Conservation (phyloP, 2,888 invertebrate species). For the Salpingus planirostris region DNA sequence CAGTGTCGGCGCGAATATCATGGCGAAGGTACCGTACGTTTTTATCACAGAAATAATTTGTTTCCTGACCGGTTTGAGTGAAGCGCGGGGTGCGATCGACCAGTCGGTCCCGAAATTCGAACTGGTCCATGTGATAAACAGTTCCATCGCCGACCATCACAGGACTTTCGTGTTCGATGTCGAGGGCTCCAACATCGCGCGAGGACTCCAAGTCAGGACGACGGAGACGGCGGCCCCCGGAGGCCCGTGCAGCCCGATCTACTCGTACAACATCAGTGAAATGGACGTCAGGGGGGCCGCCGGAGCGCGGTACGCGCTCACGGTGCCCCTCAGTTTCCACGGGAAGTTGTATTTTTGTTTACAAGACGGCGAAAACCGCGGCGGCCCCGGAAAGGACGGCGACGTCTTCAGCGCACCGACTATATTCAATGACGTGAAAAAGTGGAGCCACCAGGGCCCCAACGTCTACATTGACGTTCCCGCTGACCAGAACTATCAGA, state of each 20-base stretch:
- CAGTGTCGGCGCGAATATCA: slow-evolving; percentile 35
- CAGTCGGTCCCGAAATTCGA: slow-evolving; percentile 23
- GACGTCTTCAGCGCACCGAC: slow-evolving; percentile 30
- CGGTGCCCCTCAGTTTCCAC: slow-evolving; percentile 28
- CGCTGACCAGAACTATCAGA: slow-evolving; percentile 16
- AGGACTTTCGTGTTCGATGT: slow-evolving; percentile 33
- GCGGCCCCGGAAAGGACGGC: slow-evolving; percentile 39
- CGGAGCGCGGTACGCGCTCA: slow-evolving; percentile 28
- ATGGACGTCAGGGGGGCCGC: slow-evolving; percentile 19
- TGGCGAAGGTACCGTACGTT: slow-evolving; percentile 36
- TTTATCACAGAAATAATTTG: slow-evolving; percentile 22
- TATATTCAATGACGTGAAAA: slow-evolving; percentile 24
- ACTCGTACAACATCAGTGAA: slow-evolving; percentile 30
- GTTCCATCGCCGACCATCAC: slow-evolving; percentile 21
- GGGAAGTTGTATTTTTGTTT: slow-evolving; percentile 36
- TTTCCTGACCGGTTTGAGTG: slow-evolving; percentile 18
- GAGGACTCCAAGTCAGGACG: slow-evolving; percentile 29
- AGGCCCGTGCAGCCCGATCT: slow-evolving; percentile 27
- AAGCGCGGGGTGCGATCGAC: slow-evolving; percentile 12
- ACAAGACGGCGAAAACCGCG: slow-evolving; percentile 26
- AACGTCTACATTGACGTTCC: slow-evolving; percentile 41
- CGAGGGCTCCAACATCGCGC: slow-evolving; percentile 32
- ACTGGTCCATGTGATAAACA: slow-evolving; percentile 18
- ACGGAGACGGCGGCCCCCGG: slow-evolving; percentile 27
- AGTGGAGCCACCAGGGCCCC: slow-evolving; percentile 48